A percentile compares a stretch with the other conserved stretches of the same genome.
Conservation (phyloP, 2,797 vertebrate genomes). For the Ptychobarbus kaznakovi region DNA sequence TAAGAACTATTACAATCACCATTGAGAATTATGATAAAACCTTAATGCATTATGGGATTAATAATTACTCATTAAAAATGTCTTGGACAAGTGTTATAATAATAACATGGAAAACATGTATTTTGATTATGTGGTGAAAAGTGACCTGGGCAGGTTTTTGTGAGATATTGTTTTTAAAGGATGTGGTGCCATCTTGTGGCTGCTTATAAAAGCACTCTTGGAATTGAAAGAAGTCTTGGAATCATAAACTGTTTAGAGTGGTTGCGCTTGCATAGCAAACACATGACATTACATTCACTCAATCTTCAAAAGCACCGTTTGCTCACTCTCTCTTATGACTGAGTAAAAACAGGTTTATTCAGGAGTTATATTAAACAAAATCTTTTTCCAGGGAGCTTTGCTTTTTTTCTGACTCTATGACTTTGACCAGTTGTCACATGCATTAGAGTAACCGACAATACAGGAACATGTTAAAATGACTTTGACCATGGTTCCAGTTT, state of each 20-base stretch:
- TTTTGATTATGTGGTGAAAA: background rate
- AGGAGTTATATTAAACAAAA: background rate
- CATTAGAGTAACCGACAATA: background rate
- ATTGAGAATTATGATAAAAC: background rate
- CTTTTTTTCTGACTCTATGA: too few relatives aligned
- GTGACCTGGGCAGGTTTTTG: background rate
- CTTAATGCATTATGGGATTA: background rate
- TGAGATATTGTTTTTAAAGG: background rate
- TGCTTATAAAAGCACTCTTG: background rate
- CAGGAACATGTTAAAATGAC: background rate
- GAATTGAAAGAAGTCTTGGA: background rate
- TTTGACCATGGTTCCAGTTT: too few relatives aligned
- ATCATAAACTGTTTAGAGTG: background rate
- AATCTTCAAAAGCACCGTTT: background rate
- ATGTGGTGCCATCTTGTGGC: conserved; percentile 55
- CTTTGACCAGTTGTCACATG: too few relatives aligned
- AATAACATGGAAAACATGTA: background rate
- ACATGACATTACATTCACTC: background rate
- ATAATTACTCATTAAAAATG: background rate
- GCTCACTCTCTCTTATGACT: background rate
- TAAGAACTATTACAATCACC: background rate
- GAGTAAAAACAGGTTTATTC: background rate
- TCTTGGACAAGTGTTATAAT: background rate
- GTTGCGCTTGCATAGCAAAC: background rate
- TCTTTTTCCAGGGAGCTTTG: background rate